Evolutionary conservation across 1,140 invertebrate genomes (phyloP).

Genomic region (Pentalonia nigronervosa): DNA sequence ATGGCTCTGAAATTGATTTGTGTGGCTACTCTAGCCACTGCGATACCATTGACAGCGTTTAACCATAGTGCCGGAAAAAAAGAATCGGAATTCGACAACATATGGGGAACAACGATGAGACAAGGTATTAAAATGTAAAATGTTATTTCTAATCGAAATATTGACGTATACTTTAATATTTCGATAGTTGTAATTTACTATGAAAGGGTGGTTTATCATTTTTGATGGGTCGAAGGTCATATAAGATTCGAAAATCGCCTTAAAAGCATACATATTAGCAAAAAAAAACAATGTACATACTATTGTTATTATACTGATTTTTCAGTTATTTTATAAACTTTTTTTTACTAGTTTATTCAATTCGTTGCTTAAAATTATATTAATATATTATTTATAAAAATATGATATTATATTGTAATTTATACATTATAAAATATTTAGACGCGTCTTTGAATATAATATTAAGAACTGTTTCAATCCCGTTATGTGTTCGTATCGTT

Average conservation of each 20-base stretch:
- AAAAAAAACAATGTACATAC: not conserved
- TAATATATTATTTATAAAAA: too few relatives aligned
- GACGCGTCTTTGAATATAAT: too few relatives aligned
- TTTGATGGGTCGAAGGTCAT: not conserved
- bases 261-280: not conserved
- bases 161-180: not conserved
- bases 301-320: too few relatives aligned
- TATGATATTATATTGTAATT: too few relatives aligned
- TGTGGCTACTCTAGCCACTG: not conserved
- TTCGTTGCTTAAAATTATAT: too few relatives aligned
- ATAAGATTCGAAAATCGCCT: not conserved
- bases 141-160: not conserved
- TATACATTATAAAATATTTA: too few relatives aligned
- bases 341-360: too few relatives aligned
- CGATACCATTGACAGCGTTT: not conserved
- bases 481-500: not conserved
- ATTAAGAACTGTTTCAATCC: not conserved
- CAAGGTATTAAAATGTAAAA: not conserved
- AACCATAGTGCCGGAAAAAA: not conserved
- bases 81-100: not conserved
- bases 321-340: too few relatives aligned
- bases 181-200: not conserved
- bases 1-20: not conserved
- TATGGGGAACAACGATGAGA: not conserved
- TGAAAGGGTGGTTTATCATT: not conserved